These are phyloP conservation scores for Musca vetustissima DNA, from an alignment of 1,140 invertebrate genomes.

Conservation along the genomic window DNA sequence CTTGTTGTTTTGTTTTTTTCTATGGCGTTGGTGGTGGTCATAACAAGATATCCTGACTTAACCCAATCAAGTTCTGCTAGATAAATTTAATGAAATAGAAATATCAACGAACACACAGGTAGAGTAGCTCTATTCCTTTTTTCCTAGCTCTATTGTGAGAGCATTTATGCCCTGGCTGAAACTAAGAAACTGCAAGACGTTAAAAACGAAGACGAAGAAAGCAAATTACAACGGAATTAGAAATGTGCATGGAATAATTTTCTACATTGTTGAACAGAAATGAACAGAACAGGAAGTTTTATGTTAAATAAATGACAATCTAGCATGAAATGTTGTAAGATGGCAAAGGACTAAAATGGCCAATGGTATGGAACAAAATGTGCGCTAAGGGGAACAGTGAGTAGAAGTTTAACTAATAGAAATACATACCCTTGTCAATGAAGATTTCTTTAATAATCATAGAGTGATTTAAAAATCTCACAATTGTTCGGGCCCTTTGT, in stretches of 20 bases:
- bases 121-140: no score
- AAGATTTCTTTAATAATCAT: no score
- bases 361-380: not conserved
- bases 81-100: slow-evolving; percentile 22
- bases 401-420: no score
- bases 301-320: slow-evolving; percentile 20
- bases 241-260: slow-evolving; percentile 17
- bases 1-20: no score
- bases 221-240: slow-evolving; percentile 3
- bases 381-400: no score
- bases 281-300: slow-evolving; percentile 12
- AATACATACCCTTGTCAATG: no score
- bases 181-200: not conserved
- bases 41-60: slow-evolving; percentile 20
- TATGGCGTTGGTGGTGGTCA: not conserved
- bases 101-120: not conserved
- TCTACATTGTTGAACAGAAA: slow-evolving; percentile 18
- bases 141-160: no score
- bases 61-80: slow-evolving; percentile 19
- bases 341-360: not conserved
- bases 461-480: no score
- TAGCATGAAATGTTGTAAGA: slow-evolving; percentile 2
- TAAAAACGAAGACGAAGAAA: not conserved
- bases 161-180: no score
- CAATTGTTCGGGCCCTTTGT: no score